Base-by-base conservation (phyloP, 2,797 vertebrate species). In the Leuciscus waleckii region DNA sequence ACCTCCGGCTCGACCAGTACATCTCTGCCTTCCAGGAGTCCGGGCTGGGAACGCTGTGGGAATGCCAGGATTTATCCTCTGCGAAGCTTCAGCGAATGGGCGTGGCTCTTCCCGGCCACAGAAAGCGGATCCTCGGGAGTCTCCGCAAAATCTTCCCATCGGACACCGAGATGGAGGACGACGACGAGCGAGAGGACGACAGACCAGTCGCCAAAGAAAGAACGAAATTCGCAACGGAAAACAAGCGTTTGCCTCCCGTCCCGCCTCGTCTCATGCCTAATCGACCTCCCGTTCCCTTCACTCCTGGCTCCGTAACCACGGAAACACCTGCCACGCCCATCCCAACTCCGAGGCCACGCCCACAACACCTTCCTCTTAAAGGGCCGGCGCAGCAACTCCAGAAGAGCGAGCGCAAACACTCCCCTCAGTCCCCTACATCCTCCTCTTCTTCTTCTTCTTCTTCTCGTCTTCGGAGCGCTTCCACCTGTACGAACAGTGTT, bases 1-100 rank as follows among this genome's bases (percentile, higher is more conserved):
- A 93, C 0, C 93, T 99, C 46, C 97, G 95, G 37, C 94, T 99
- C 4, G 97, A 97, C 65, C 97, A 98, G 92, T 99, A 99, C 29
- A 80, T 82, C 0, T 87, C 92, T 0, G 92, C 84, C n/a, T 98
- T 99, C 63, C 93, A 90, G 77, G 93, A 88, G 5, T 91, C 92
- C 0, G 94, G 95, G 0, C 90, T 97, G 32, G 14, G 87, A 21
- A 91, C 89, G 0, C 86, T 97, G n/a, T 81, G 85, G 1, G 96
- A 97, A 19, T 98, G 97, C 90, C 94, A 87, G 70, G 90, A 82
- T 23, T 93, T 99, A 87, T 96, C 93, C 0, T 89, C 94, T 0
- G 91, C 94, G 39, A 92, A 86, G 6, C 93, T 99, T 43, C 92
- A 95, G 78, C 90, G 0, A 41, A 95, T 98, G 51, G 98, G 97